phyloP scores from a whole-genome alignment of 2,797 vertebrate genomes.

The Choloepus didactylus region DNA sequence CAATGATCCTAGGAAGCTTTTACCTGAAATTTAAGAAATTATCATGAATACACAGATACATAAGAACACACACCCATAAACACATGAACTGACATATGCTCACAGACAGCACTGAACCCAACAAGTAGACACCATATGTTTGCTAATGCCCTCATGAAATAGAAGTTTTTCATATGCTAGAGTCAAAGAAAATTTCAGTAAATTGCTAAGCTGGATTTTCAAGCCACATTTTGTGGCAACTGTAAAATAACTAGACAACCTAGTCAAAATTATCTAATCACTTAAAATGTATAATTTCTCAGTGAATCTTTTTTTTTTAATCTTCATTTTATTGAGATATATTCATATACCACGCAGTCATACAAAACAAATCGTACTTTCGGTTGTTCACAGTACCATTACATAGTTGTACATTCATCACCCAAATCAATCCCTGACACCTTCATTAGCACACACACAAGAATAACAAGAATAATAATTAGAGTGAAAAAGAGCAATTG shows the following conservation, averaged over 20 bases:
- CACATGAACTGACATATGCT: neutral
- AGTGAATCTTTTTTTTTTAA: too few relatives aligned
- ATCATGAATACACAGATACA: neutral
- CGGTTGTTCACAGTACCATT: too few relatives aligned
- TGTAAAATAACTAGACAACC: neutral
- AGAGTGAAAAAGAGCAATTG: too few relatives aligned
- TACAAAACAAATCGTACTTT: too few relatives aligned
- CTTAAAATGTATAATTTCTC: neutral
- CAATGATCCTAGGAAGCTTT: neutral
- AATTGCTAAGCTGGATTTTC: neutral
- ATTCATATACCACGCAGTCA: too few relatives aligned
- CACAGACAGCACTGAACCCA: neutral
- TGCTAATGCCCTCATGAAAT: neutral
- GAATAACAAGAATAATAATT: too few relatives aligned
- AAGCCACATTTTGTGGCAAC: neutral
- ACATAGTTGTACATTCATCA: too few relatives aligned
- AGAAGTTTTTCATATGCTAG: neutral
- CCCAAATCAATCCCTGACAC: too few relatives aligned
- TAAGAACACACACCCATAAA: neutral
- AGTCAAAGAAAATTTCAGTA: neutral
- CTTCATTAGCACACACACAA: too few relatives aligned
- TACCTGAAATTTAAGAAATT: neutral
- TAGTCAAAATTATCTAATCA: neutral
- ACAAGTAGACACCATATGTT: neutral
- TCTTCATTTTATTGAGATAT: too few relatives aligned